These are phyloP conservation scores for Formica exsecta DNA, from an alignment of 1,140 invertebrate genomes.

Conservation along the genomic window DNA sequence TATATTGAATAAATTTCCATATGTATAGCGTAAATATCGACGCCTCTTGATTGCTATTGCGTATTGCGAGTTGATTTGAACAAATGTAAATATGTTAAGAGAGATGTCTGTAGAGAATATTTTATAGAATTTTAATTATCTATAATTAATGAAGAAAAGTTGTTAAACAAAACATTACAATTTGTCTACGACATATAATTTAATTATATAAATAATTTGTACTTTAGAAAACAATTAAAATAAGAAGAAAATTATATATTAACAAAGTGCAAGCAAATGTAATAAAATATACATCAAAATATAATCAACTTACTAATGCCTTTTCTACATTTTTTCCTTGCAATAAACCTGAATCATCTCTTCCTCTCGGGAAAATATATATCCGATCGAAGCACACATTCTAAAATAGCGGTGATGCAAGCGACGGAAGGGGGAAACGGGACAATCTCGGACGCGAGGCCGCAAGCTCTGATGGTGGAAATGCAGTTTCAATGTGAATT, in stretches of 20 bases:
- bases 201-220: conserved; percentile 3
- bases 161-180: too few relatives aligned
- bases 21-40: conserved; percentile 24
- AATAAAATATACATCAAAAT: background rate
- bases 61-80: background rate
- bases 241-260: background rate
- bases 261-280: too few relatives aligned
- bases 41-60: conserved; percentile 34
- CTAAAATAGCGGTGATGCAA: conserved; percentile 4
- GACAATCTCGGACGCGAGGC: conserved; percentile 4
- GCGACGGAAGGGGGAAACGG: conserved; percentile 10
- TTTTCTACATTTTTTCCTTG: background rate
- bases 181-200: background rate
- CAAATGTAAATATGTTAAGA: background rate
- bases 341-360: background rate
- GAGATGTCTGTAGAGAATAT: background rate
- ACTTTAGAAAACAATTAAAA: background rate
- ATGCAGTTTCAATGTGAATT: conserved; percentile 62
- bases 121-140: background rate
- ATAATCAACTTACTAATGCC: background rate
- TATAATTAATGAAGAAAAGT: background rate
- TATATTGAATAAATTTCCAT: conserved; percentile 61
- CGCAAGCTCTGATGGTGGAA: conserved; percentile 18
- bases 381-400: background rate
- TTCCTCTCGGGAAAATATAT: background rate